Evolutionary conservation across 1,140 invertebrate species (phyloP).

Genomic region (Drosophila triauraria): DNA sequence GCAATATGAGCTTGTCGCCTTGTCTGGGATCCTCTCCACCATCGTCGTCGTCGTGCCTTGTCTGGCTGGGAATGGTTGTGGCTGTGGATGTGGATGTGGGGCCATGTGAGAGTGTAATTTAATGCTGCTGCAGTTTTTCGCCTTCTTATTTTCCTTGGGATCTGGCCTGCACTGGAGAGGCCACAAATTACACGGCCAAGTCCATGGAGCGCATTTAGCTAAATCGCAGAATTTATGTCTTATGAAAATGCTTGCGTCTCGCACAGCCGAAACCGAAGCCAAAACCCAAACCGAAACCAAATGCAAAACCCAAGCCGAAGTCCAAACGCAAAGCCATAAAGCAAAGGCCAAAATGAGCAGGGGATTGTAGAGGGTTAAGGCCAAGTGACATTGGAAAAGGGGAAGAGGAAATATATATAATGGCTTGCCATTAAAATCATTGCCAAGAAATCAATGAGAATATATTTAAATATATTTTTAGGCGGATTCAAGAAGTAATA

Average conservation of each 20-base stretch:
- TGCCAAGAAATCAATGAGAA: not conserved
- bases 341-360: conserved; percentile 11
- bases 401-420: not conserved
- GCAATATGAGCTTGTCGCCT: conserved; percentile 77
- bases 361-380: not conserved
- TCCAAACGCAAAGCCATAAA: conserved; percentile 13
- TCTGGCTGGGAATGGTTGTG: conserved; percentile 3
- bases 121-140: conserved; percentile 67
- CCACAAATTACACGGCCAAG: conserved; percentile 77
- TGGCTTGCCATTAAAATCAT: conserved; percentile 6
- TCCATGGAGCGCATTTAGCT: conserved; percentile 76
- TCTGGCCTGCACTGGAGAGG: conserved; percentile 18
- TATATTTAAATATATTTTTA: not conserved
- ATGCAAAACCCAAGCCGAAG: conserved; percentile 12
- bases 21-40: conserved; percentile 30
- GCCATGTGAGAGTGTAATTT: conserved; percentile 62
- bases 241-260: conserved; percentile 69
- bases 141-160: conserved; percentile 1
- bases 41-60: conserved; percentile 1
- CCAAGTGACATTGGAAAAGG: conserved; percentile 51
- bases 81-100: conserved; percentile 1
- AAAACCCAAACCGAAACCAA: conserved; percentile 13
- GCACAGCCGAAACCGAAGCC: conserved; percentile 5
- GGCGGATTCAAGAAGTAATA: too few relatives aligned
- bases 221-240: conserved; percentile 82